phyloP scores from a whole-genome alignment of 2,113 vertebrate genomes.

The Microtus richardsoni region DNA sequence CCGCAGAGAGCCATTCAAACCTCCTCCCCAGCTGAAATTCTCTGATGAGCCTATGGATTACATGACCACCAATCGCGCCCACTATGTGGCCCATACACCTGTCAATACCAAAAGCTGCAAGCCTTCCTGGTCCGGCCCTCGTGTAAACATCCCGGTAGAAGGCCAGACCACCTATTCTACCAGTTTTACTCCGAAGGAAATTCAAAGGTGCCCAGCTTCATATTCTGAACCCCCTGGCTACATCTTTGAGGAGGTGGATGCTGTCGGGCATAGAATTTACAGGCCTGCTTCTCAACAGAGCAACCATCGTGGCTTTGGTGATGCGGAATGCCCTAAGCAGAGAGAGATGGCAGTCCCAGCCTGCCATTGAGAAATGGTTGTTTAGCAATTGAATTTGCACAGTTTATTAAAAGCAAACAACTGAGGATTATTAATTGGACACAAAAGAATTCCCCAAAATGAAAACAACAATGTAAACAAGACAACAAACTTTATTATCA shows the following conservation, averaged over 20 bases:
- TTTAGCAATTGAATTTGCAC: constrained; percentile 69
- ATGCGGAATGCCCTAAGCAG: constrained; percentile 22
- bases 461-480: background rate
- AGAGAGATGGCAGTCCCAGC: constrained; percentile 60
- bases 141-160: constrained; percentile 1
- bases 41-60: constrained; percentile 72
- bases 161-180: constrained; percentile 69
- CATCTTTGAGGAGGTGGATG: constrained; percentile 62
- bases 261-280: constrained; percentile 79
- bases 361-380: constrained; percentile 48
- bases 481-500: constrained; percentile 22
- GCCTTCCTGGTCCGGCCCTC: constrained; percentile 44
- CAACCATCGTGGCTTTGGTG: constrained; percentile 14
- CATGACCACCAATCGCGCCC: constrained; percentile 69
- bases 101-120: constrained; percentile 72
- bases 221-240: constrained; percentile 78
- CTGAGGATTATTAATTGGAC: constrained; percentile 63
- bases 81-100: constrained; percentile 78
- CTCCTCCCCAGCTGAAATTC: constrained; percentile 3
- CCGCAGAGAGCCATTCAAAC: constrained; percentile 12
- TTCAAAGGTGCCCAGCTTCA: constrained; percentile 73
- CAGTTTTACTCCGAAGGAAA: constrained; percentile 79
- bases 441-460: constrained; percentile 59
- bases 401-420: constrained; percentile 52
- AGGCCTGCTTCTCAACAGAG: constrained; percentile 32